These are phyloP conservation scores for Rhinogobio ventralis DNA, from an alignment of 2,797 vertebrate species.

Conservation along the genomic window DNA sequence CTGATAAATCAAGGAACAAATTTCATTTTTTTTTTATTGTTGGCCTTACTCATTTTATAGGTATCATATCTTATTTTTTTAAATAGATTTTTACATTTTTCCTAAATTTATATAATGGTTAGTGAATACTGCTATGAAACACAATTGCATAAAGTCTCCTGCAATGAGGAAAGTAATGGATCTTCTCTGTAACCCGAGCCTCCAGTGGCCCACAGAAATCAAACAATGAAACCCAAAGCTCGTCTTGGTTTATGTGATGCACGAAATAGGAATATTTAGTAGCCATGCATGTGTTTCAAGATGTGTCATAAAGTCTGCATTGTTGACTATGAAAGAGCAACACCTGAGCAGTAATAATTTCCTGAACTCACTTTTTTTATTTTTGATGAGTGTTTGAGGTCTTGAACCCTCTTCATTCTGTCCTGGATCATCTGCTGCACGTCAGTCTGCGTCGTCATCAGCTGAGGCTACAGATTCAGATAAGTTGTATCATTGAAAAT, in stretches of 20 bases:
- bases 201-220: not conserved
- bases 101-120: too few relatives aligned
- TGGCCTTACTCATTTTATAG: too few relatives aligned
- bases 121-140: too few relatives aligned
- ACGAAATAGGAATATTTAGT: not conserved
- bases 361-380: not conserved
- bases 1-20: constrained; percentile 1
- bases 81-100: too few relatives aligned
- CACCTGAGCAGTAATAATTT: too few relatives aligned
- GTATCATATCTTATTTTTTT: not conserved
- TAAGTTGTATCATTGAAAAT: not conserved
- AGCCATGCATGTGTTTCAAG: not conserved
- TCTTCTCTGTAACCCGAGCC: not conserved
- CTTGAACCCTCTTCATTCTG: not conserved
- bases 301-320: not conserved
- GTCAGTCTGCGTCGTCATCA: not conserved
- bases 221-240: not conserved
- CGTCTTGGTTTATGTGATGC: not conserved
- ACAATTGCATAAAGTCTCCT: not conserved
- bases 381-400: not conserved
- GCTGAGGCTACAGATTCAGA: not conserved
- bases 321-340: not conserved
- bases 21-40: too few relatives aligned
- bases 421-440: not conserved
- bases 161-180: not conserved